Evolutionary conservation across 2,797 vertebrate genomes (phyloP), one percentile per base, ranked within the genome.

Genomic region (Trachurus trachurus): DNA sequence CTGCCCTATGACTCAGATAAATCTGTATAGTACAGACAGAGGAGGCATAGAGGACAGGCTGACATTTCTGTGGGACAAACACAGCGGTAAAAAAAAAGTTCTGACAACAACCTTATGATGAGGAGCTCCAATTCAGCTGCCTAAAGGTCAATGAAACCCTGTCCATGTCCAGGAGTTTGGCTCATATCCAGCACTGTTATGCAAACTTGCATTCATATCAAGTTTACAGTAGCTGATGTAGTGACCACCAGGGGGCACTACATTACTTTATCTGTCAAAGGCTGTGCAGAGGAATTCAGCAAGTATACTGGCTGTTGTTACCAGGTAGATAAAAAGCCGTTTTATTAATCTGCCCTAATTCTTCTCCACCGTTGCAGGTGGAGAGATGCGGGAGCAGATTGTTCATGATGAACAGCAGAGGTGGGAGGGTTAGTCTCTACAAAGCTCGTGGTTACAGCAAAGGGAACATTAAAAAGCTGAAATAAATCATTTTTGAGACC

Each of bases 241-340:
- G 12, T 50, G 50, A 74, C 86, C 92, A 89, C 86, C 74, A 91
- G 93, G 72, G 68, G 89, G 91, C 86, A 76, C 71, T 37, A 77
- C 21, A 72, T 40, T 22, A n/a, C 73, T 57, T 19, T 54, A 37
- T 59, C 39, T 13, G 6, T 76, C 21, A 47, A 12, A 31, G 22
- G 73, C 13, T 16, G 9, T n/a, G n/a, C 29, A 66, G 12, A 53
- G 39, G 2, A n/a, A 54, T 57, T 54, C 12, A 59, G 22, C 62
- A 56, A 74, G 63, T 16, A 59, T 22, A 66, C n/a, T 72, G 65
- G 62, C 56, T 68, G 39, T 65, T 71, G 64, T 69, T 81, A 45
- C 58, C 6, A 62, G 31, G 37, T 44, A 70, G 65, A 53, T 60
- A 11, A 22, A 44, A 68, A 59, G 66, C 29, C 15, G 4, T 49